A percentile compares a stretch with the other conserved stretches of the same genome.
Evolutionary conservation across 2,888 invertebrate genomes (phyloP).

Genomic region (Calameuta idolon): DNA sequence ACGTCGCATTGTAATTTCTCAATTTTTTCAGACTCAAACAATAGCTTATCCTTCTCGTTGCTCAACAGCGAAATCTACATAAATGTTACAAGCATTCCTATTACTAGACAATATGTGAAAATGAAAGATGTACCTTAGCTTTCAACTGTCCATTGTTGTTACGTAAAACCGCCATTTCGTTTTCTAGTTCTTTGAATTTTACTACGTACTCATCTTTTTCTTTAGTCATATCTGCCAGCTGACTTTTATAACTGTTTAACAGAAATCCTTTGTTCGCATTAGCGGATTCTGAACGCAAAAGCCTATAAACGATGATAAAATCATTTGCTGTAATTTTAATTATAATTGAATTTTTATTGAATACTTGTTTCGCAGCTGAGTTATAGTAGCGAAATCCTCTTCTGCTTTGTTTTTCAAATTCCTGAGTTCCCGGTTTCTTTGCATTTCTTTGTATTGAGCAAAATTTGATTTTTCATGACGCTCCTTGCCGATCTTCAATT

Average conservation of each 20-base stretch:
- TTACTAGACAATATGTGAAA: constrained; percentile 9
- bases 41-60: constrained; percentile 35
- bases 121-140: constrained; percentile 33
- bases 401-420: constrained; percentile 46
- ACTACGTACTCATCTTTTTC: constrained; percentile 35
- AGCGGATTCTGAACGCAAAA: constrained; percentile 43
- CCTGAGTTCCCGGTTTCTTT: constrained; percentile 37
- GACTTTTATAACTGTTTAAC: constrained; percentile 46
- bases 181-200: constrained; percentile 36
- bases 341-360: neutral
- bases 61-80: constrained; percentile 33
- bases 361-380: constrained; percentile 42
- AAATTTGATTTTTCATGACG: constrained; percentile 35
- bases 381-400: constrained; percentile 39
- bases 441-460: constrained; percentile 33
- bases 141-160: constrained; percentile 40
- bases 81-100: constrained; percentile 3
- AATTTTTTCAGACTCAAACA: constrained; percentile 26
- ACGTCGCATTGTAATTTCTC: neutral
- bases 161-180: constrained; percentile 33
- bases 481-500: constrained; percentile 33
- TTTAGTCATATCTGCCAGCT: constrained; percentile 36
- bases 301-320: constrained; percentile 29
- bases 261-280: constrained; percentile 46
- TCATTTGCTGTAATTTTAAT: neutral